Base-by-base conservation (phyloP, 1,140 invertebrate genomes). In the Cecropterus lyciades region DNA sequence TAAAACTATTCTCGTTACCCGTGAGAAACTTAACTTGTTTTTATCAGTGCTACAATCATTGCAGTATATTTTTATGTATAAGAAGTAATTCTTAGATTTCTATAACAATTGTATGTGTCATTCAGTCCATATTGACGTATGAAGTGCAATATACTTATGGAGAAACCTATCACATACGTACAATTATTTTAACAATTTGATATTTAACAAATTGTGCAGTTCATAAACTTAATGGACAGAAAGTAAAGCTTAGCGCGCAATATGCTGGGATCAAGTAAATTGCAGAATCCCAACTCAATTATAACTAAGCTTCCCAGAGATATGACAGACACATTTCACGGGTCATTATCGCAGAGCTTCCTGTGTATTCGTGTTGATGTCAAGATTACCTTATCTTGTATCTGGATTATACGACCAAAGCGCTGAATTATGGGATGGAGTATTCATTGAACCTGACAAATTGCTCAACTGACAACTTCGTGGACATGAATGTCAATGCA, bases 1-100 rank as follows among this genome's bases (percentile, higher is more conserved):
- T 73, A 76, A 30, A 73, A 83, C 80, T 78, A 84, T 81, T 73
- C 70, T 78, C 68, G 76, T 75, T 70, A 79, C 81, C 37, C 82
- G 87, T 89, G 87, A 82, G 87, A 89, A 57, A 87, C 65, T 55
- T 57, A 62, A 69, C 59, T 51, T 48, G 49, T 65, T 67, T 59
- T 64, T 70, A 57, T 65, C 53, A 63, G 42, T 55, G 52, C 59
- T 65, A 10, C 45, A 62, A 52, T 46, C 6, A 17, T 46, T 17
- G 45, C 6, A 20, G 45, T 30, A 8, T 30, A 7, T 30, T 30
- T 37, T 37, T 10, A 37, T 4, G n/a, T 37, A 37, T 20, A 20
- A 5, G 7, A 37, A 37, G 11, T 37, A 37, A 11, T 11, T 37
- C n/a, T n/a, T n/a, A n/a, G n/a, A n/a, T 11, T 37, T 10, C 33